Percentiles rank a stretch among this genome's conserved stretches.
Evolutionary conservation across 2,113 vertebrate genomes (phyloP).

Genomic region (Anseranas semipalmata): DNA sequence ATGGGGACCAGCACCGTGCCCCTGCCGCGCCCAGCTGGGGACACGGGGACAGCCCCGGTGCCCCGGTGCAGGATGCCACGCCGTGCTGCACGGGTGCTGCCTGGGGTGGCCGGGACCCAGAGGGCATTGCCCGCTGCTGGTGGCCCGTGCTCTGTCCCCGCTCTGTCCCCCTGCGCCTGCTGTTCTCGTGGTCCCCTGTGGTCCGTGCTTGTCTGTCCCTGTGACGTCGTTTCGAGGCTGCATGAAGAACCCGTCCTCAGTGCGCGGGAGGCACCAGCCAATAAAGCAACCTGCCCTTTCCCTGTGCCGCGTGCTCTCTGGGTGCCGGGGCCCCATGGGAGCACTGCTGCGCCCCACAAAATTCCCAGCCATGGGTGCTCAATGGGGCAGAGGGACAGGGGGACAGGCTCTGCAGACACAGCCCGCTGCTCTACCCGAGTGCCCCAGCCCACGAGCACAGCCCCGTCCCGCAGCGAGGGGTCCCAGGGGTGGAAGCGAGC

Average conservation of each 20-base stretch:
- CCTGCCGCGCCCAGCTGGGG: not conserved
- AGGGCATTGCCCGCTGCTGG: rapidly evolving
- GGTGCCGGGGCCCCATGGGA: not conserved
- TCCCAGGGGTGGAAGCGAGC: not conserved
- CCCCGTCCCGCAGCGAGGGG: not conserved
- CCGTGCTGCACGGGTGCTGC: not conserved
- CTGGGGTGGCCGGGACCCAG: not conserved
- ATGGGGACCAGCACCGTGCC: rapidly evolving
- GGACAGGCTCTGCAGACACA: not conserved
- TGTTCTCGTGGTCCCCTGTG: not conserved
- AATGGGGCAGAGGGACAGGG: not conserved
- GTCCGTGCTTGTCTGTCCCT: not conserved
- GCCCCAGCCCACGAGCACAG: not conserved
- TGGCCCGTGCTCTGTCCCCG: rapidly evolving
- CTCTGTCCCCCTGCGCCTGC: not conserved
- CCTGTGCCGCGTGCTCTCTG: not conserved
- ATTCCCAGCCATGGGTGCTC: too few relatives aligned
- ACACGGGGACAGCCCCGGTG: rapidly evolving
- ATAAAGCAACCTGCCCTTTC: conserved; percentile 27
- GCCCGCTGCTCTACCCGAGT: not conserved
- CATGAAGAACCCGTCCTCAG: not conserved
- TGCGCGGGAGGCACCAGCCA: not conserved
- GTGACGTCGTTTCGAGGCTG: not conserved
- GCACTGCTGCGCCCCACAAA: not conserved
- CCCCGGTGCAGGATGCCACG: not conserved